Base-by-base conservation (phyloP, 2,797 vertebrate species). In the Carapus acus region DNA sequence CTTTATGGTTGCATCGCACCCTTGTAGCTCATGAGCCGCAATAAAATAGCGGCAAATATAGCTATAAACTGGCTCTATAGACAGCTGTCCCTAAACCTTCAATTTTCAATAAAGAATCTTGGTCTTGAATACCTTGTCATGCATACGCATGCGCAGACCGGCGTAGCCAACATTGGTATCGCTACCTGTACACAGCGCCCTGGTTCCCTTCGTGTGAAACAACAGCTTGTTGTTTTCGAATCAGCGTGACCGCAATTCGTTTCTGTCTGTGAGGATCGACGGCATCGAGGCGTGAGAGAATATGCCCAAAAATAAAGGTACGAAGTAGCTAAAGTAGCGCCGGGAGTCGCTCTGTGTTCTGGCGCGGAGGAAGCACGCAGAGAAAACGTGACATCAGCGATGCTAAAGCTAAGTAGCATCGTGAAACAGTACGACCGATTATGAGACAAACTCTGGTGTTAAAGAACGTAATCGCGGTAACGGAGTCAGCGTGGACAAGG, bases 251-350 rank as follows among this genome's bases (percentile, higher is more conserved):
- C n/a, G 33, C 16, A 2, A 31, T 21, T 31, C 9, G 24, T 65
- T 59, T 56, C 22, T n/a, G 40, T 36, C 36, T 44, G 73, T 11
- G 1, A 39, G 49, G 19, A 55, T 31, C 52, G 36, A 24, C 33
- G 56, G 3, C 43, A 70, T 27, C 59, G 46, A 73, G 64, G 59
- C 49, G 52, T 67, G 42, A 76, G 59, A 69, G 65, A 89, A 85
- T 53, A 90, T 90, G 88, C 88, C 88, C 70, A 90, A 90, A 55
- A 89, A 89, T 74, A 90, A 89, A 88, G 88, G 88, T n/a, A n/a
- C n/a, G n/a, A n/a, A n/a, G n/a, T n/a, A n/a, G n/a, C n/a, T n/a
- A n/a, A n/a, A 23, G 18, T n/a, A 24, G 7, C 11, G 36, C 37
- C 11, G 27, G 6, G 6, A 11, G 5, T 14, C 29, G 31, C 16